These are phyloP conservation scores for Troilus luridus DNA, from an alignment of 2,888 invertebrate species.

Conservation along the genomic window DNA sequence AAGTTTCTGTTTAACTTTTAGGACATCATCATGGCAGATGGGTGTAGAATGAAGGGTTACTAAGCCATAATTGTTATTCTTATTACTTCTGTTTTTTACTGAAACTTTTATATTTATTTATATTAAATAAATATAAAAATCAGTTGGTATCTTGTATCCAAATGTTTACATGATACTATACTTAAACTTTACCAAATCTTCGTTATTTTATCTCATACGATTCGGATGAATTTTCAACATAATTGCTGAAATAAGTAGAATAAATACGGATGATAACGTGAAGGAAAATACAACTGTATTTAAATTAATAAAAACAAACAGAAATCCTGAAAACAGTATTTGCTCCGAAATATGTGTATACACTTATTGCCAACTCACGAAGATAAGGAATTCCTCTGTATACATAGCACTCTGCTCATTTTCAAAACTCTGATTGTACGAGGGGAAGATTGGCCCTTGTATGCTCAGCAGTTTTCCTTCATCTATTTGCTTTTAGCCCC, in stretches of 20 bases:
- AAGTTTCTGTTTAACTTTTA: no score
- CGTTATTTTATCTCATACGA: background rate
- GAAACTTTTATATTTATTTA: no score
- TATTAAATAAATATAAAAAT: background rate
- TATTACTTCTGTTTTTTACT: no score
- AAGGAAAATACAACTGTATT: background rate
- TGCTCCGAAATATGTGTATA: background rate
- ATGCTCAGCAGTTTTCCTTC: constrained; percentile 10
- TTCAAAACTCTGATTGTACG: constrained; percentile 15
- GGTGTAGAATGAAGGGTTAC: no score
- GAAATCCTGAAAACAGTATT: background rate
- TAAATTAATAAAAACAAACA: background rate
- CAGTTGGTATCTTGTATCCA: background rate
- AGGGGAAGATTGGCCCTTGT: background rate
- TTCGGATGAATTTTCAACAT: background rate
- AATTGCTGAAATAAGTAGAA: background rate
- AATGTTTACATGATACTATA: no score
- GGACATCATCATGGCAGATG: no score
- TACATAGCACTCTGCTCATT: background rate
- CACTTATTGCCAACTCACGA: background rate
- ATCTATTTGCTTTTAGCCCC: background rate
- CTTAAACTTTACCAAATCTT: background rate
- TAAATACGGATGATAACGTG: background rate
- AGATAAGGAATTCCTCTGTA: background rate
- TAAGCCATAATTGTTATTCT: no score